A percentile compares a stretch with the other conserved stretches of the same genome.
Conservation (phyloP, 2,113 vertebrate genomes). For the Sigmodon hispidus region DNA sequence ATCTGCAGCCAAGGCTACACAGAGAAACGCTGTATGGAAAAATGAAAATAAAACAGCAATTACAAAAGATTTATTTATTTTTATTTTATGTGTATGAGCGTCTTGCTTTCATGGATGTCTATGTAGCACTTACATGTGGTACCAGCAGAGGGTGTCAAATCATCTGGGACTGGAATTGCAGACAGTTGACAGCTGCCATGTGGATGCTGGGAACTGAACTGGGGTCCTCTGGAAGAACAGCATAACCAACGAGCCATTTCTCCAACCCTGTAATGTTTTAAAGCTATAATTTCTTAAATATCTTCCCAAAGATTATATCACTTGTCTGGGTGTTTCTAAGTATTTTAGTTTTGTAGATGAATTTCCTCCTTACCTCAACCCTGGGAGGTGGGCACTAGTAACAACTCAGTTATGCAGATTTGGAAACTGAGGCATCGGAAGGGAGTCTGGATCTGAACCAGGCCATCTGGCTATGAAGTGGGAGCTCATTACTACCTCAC, state of each 20-base stretch:
- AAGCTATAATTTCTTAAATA: not conserved
- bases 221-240: not conserved
- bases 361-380: not conserved
- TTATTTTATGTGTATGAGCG: no score
- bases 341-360: not conserved
- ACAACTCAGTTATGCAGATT: not conserved
- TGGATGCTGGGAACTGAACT: not conserved
- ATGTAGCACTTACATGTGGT: not conserved
- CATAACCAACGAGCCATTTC: not conserved
- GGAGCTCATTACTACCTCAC: accelerated
- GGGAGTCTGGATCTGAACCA: not conserved
- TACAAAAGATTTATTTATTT: not conserved
- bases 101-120: not conserved
- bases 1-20: not conserved
- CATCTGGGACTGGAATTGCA: not conserved
- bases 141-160: not conserved
- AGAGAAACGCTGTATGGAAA: not conserved
- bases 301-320: not conserved
- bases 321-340: not conserved
- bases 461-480: not conserved
- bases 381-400: not conserved
- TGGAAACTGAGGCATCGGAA: not conserved
- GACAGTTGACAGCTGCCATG: not conserved
- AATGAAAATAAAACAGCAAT: not conserved
- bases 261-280: not conserved